phyloP scores from a whole-genome alignment of 2,113 vertebrate genomes.

The Limnothrissa miodon region DNA sequence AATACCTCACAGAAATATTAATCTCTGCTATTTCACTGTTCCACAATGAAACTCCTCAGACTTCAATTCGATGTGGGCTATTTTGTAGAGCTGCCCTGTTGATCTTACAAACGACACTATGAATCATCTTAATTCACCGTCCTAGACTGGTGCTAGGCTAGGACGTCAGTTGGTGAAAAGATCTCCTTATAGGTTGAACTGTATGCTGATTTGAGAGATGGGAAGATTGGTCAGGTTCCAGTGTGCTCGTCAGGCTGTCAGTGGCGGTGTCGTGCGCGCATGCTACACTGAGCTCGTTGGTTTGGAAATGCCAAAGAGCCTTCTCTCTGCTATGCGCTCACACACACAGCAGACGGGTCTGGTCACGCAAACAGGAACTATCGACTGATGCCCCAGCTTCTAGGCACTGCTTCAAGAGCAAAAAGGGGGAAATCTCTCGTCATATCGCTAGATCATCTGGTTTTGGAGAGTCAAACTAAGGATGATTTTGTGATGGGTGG shows the following conservation, averaged over 20 bases:
- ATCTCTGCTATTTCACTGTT: constrained; percentile 26
- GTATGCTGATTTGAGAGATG: constrained; percentile 55
- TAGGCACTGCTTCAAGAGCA: neutral
- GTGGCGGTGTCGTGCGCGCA: constrained; percentile 36
- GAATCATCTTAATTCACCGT: constrained; percentile 42
- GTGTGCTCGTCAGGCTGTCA: constrained; percentile 40
- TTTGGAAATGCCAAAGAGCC: constrained; percentile 43
- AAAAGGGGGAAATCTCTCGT: constrained; percentile 37
- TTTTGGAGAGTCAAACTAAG: constrained; percentile 31
- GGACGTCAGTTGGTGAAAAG: constrained; percentile 58
- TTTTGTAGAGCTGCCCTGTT: constrained; percentile 43
- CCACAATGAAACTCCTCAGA: constrained; percentile 8
- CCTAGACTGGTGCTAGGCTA: constrained; percentile 42
- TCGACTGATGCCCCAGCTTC: constrained; percentile 50
- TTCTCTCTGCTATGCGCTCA: constrained; percentile 41
- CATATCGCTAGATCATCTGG: constrained; percentile 9
- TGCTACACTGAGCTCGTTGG: constrained; percentile 38
- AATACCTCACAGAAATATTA: constrained; percentile 3
- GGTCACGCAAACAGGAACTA: constrained; percentile 42
- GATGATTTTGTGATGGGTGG: constrained; percentile 71
- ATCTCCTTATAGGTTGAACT: constrained; percentile 60
- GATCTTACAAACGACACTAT: constrained; percentile 39
- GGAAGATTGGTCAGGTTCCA: constrained; percentile 46
- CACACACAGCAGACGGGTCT: constrained; percentile 43
- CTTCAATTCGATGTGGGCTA: constrained; percentile 26